Conservation (phyloP, 2,113 vertebrate genomes). For the Protobothrops mucrosquamatus region DNA sequence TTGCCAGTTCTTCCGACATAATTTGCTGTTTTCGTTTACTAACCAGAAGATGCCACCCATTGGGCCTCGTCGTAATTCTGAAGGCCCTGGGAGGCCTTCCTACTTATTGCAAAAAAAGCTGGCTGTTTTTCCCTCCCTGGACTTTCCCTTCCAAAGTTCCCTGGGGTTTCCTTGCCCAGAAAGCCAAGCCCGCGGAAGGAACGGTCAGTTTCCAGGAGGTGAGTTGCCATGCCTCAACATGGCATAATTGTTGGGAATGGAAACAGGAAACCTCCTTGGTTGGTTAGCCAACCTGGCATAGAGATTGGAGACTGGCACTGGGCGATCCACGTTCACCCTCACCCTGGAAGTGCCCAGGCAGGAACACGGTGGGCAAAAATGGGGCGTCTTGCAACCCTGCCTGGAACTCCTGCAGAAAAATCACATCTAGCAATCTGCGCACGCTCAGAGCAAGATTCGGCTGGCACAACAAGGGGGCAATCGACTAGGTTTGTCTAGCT, state of each 20-base stretch:
- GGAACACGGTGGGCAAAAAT: not conserved
- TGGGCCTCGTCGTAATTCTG: not conserved
- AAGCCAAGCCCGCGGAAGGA: not conserved
- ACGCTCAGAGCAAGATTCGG: not conserved
- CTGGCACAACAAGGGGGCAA: not conserved
- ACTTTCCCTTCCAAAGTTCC: not conserved
- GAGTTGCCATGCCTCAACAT: not conserved
- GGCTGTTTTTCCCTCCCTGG: not conserved
- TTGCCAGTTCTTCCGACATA: slow-evolving; percentile 9
- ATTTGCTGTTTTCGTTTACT: slow-evolving; percentile 9
- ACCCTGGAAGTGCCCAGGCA: not conserved
- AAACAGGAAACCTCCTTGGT: not conserved
- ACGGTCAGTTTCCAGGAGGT: too few species aligned
- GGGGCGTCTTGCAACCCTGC: not conserved
- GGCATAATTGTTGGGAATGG: not conserved
- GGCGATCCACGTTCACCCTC: not conserved
- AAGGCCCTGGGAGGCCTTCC: not conserved
- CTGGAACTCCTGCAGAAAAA: not conserved
- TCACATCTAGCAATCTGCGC: not conserved
- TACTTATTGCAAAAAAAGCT: not conserved
- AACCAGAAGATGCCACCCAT: not conserved
- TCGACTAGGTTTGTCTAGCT: not conserved
- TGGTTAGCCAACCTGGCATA: not conserved
- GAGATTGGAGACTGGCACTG: not conserved
- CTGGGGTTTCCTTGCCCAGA: not conserved